These are phyloP conservation scores for Jaculus jaculus DNA, from an alignment of 2,113 vertebrate species.

Conservation along the genomic window DNA sequence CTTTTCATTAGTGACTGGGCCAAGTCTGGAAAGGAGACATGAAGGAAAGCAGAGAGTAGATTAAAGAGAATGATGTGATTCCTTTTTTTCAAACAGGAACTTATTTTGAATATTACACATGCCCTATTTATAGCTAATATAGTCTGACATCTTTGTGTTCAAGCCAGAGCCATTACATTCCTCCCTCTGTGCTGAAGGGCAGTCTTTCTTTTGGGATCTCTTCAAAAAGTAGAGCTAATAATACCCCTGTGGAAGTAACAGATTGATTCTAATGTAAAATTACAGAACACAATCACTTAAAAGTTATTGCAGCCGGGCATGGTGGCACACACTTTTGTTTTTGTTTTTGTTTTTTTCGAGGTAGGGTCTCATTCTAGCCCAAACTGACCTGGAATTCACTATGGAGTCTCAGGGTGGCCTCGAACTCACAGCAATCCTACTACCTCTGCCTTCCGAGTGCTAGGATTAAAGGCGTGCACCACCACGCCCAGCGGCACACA, in stretches of 20 bases:
- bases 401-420: too few relatives aligned
- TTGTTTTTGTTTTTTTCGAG: too few relatives aligned
- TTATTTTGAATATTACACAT: conserved; percentile 62
- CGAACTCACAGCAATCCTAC: too few relatives aligned
- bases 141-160: conserved; percentile 61
- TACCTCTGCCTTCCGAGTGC: too few relatives aligned
- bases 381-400: too few relatives aligned
- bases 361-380: too few relatives aligned
- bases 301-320: not conserved
- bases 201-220: conserved; percentile 31
- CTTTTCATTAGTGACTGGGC: conserved; percentile 66
- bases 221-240: conserved; percentile 50
- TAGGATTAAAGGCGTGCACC: too few relatives aligned
- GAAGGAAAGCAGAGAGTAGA: conserved; percentile 54
- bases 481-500: too few relatives aligned
- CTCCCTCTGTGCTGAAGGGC: conserved; percentile 51
- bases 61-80: conserved; percentile 54
- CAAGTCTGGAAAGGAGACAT: conserved; percentile 58
- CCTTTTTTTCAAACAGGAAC: conserved; percentile 60
- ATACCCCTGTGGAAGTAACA: conserved; percentile 32
- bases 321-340: too few relatives aligned
- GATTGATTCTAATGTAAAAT: conserved; percentile 58
- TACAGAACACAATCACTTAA: conserved; percentile 56
- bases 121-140: conserved; percentile 69
- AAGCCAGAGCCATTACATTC: conserved; percentile 47